Base-by-base conservation (phyloP, 2,888 invertebrate genomes). In the Apotomis capreana region DNA sequence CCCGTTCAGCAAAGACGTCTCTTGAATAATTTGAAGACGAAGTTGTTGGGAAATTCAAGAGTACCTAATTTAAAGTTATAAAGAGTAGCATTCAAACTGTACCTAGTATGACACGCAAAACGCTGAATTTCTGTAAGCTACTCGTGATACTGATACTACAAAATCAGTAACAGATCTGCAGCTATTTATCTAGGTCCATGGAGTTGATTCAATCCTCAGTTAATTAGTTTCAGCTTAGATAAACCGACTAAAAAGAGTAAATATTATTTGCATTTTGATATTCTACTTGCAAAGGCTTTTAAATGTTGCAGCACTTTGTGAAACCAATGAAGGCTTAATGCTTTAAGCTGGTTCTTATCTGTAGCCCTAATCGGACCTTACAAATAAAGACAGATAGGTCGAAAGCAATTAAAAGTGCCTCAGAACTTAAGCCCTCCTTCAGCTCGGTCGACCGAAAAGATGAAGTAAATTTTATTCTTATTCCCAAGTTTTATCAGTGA, bases 381-480 rank as follows among this genome's bases (percentile, higher is more conserved):
- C 79, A 78, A 79, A 81, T 77, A 81, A 81, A 77, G 79, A 78
- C 77, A 76, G 81, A 83, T 83, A 80, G 79, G 80, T 83, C 77
- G 77, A 81, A 85, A 85, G 82, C 83, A 87, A 88, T 88, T 87
- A 85, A 83, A 87, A 85, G 80, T 80, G 83, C 80, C 84, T 81
- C 76, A 76, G 71, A 87, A 85, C 78, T 88, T 87, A 78, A 77
- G 68, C 58, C 78, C 77, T 78, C 77, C 77, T 75, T 70, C 71
- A 76, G 73, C 74, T 73, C 74, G 68, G 74, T 67, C 73, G 75
- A 73, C 77, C 72, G 63, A 68, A 68, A 60, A 68, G 62, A 68
- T 44, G 40, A 55, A 68, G 65, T 36, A 67, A 74, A 74, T 79
- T 76, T 78, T 54, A 72, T 72, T 63, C 72, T 68, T 72, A 72